Evolutionary conservation across 2,113 vertebrate species (phyloP), one percentile per base, ranked within the genome.

Genomic region (Tupaia chinensis): DNA sequence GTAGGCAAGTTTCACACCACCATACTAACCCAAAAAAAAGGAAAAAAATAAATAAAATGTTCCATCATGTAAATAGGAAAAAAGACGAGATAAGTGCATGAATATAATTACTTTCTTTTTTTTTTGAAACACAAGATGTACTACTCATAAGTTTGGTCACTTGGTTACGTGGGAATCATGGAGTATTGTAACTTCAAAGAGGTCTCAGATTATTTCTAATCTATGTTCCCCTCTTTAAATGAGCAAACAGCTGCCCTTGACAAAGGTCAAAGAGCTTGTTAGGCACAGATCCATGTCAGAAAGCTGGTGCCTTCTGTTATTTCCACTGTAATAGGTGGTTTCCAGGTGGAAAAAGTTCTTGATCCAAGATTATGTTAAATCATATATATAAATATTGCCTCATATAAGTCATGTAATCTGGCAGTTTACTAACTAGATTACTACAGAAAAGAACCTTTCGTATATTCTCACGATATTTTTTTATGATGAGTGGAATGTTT

Each of bases 391-490:
- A 89, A 69, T 63, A 89, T 78, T 29, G 86, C 54, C 53, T 74
- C 60, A 53, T 58, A 68, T 70, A 90, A 82, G 25, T 76, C 68
- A 87, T 53, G 15, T 27, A 77, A 70, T 78, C 54, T 86, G 68
- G 61, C 13, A 85, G 20, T 76, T 78, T 94, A 84, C 56, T 32
- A 63, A 17, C 68, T 89, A 96, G 34, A 86, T 70, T 91, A 88
- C 4, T 68, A 7, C 58, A 94, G 74, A 82, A 89, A 87, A 94
- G 53, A 25, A 92, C 83, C 17, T 85, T 92, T 79, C 66, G 65
- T 22, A 87, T 89, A 93, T 70, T 87, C 54, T 91, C 54, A 89
- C 32, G 78, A 73, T 74, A 76, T 25, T 95, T 19, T 69, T 95
- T 91, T 44, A 89, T 44, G 44, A 93, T 66, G 63, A 66, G 16